phyloP scores from a whole-genome alignment of 2,797 vertebrate genomes.

The Acipenser ruthenus region DNA sequence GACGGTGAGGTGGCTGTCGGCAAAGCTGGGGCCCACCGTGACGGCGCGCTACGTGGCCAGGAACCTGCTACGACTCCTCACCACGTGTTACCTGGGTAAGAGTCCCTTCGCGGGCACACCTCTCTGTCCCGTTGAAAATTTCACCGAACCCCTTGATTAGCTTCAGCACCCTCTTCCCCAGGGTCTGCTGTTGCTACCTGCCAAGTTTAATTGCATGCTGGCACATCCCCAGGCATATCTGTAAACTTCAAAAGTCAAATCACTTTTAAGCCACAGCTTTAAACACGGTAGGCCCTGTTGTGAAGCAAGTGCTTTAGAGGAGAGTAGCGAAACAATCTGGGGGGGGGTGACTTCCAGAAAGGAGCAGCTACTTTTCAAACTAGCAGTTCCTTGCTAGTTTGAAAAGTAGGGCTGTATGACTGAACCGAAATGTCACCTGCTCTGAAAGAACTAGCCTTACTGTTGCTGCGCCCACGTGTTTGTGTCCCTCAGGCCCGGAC shows the following conservation, averaged over 20 bases:
- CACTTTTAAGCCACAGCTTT: no score
- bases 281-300: no score
- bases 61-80: constrained; percentile 86
- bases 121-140: neutral
- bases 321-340: no score
- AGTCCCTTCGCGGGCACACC: neutral
- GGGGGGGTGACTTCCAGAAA: no score
- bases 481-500: constrained; percentile 58
- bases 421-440: no score
- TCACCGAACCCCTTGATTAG: neutral
- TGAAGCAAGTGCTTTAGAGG: no score
- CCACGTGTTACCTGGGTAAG: constrained; percentile 89
- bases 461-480: neutral
- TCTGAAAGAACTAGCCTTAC: neutral
- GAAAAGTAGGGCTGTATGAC: no score
- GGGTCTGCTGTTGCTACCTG: neutral
- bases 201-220: no score
- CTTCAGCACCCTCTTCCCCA: neutral
- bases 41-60: constrained; percentile 84
- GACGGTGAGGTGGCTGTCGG: constrained; percentile 89
- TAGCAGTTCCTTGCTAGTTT: no score
- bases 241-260: no score
- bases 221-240: no score
- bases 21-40: constrained; percentile 90
- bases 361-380: no score